Conservation (phyloP, 2,113 vertebrate genomes). For the Recurvirostra avosetta region DNA sequence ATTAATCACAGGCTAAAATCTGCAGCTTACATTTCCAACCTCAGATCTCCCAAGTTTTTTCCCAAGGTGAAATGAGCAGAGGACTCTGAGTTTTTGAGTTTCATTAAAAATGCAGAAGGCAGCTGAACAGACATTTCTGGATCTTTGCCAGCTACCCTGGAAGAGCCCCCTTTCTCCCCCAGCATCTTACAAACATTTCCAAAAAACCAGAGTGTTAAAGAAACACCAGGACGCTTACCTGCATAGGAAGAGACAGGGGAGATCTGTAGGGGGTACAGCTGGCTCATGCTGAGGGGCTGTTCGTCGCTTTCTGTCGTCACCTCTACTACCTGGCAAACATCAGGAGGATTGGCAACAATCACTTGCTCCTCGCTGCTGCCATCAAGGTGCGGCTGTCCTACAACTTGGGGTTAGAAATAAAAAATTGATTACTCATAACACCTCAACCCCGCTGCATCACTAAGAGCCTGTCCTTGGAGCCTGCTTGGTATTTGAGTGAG, state of each 20-base stretch:
- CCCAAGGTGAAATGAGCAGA: background rate
- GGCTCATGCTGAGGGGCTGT: constrained; percentile 88
- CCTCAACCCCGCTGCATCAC: accelerated
- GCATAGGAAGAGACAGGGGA: constrained; percentile 92
- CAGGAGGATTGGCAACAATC: constrained; percentile 89
- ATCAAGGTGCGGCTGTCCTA: constrained; percentile 74
- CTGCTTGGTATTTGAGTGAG: background rate
- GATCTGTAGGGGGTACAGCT: constrained; percentile 94
- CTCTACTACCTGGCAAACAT: constrained; percentile 96
- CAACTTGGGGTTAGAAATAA: constrained; percentile 64
- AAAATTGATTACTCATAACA: background rate
- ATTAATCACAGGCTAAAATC: background rate
- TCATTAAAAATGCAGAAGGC: background rate
- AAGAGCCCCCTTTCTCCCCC: background rate
- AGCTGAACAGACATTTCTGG: background rate
- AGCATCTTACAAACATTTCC: background rate
- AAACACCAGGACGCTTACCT: constrained; percentile 74
- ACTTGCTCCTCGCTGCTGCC: constrained; percentile 81
- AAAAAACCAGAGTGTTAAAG: background rate
- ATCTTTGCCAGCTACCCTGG: background rate
- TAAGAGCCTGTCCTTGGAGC: background rate
- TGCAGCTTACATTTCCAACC: background rate
- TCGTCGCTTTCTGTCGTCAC: constrained; percentile 97
- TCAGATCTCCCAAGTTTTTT: background rate
- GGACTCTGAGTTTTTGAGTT: background rate